phyloP scores from a whole-genome alignment of 2,888 invertebrate genomes.

The Kuschelorhynchus macadamiae region DNA sequence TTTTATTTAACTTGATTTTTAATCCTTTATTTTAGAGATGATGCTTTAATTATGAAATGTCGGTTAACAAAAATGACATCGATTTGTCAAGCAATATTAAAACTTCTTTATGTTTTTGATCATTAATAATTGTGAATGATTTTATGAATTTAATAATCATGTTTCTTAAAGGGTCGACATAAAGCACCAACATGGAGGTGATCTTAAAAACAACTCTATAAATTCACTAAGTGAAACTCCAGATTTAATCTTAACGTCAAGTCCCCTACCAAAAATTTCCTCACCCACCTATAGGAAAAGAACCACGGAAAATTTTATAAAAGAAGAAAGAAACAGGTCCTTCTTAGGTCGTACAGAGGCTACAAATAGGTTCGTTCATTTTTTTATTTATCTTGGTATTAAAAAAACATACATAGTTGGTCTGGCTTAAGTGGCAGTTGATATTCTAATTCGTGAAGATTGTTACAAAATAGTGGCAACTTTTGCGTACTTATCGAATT shows the following conservation, averaged over 20 bases:
- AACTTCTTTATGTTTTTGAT: no score
- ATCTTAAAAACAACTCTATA: slow-evolving; percentile 47
- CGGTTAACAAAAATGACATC: no score
- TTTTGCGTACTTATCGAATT: no score
- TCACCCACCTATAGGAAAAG: slow-evolving; percentile 55
- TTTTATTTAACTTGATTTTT: no score
- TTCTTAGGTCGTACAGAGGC: slow-evolving; percentile 26
- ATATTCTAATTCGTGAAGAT: no score
- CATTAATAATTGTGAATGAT: no score
- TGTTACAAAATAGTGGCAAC: no score
- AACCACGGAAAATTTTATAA: slow-evolving; percentile 55
- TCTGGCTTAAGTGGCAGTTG: no score
- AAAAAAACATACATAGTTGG: slow-evolving; percentile 1
- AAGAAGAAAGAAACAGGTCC: slow-evolving; percentile 48
- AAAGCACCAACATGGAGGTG: slow-evolving; percentile 38
- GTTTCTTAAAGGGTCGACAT: slow-evolving; percentile 37
- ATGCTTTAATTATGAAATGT: no score
- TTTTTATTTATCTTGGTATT: neutral
- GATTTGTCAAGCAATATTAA: no score
- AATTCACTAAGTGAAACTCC: slow-evolving; percentile 67
- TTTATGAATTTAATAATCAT: no score
- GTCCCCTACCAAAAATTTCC: slow-evolving; percentile 55
- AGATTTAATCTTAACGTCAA: slow-evolving; percentile 69
- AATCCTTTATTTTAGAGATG: no score
- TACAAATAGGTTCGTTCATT: slow-evolving; percentile 28